phyloP scores from a whole-genome alignment of 2,888 invertebrate species.

The Copidosoma aretas region DNA sequence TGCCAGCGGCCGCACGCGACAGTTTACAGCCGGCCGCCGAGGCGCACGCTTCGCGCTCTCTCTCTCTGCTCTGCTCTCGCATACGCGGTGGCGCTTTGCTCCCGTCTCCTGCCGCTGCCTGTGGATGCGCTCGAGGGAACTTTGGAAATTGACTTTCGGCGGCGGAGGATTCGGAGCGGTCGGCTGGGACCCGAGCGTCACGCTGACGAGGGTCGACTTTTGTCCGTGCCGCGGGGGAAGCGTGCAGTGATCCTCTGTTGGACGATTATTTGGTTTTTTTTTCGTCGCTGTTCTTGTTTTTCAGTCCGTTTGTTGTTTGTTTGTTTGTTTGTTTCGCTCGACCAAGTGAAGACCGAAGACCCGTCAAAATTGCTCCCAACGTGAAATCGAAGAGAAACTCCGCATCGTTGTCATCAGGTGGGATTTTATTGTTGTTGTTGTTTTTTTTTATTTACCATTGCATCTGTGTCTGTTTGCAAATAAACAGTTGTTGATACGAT shows the following conservation, averaged over 20 bases:
- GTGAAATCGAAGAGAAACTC: slow-evolving; percentile 49
- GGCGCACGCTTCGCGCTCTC: slow-evolving; percentile 47
- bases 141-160: slow-evolving; percentile 7
- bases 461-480: too few relatives aligned
- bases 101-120: slow-evolving; percentile 6
- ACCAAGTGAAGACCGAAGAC: neutral
- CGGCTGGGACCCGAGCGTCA: neutral
- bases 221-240: neutral
- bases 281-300: slow-evolving; percentile 16
- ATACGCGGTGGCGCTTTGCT: too few relatives aligned
- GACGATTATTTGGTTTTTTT: slow-evolving; percentile 5
- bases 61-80: too few relatives aligned
- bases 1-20: slow-evolving; percentile 60
- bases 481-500: too few relatives aligned
- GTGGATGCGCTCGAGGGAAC: slow-evolving; percentile 18
- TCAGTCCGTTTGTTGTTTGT: slow-evolving; percentile 10
- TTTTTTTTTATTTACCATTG: too few relatives aligned
- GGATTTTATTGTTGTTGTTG: slow-evolving; percentile 20
- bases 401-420: slow-evolving; percentile 50
- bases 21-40: slow-evolving; percentile 60
- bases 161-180: neutral
- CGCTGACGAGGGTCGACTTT: neutral
- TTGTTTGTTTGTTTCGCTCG: neutral
- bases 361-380: slow-evolving; percentile 53
- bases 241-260: slow-evolving; percentile 29